Conservation (phyloP, 1,140 invertebrate species). For the Drosophila ohnishii region DNA sequence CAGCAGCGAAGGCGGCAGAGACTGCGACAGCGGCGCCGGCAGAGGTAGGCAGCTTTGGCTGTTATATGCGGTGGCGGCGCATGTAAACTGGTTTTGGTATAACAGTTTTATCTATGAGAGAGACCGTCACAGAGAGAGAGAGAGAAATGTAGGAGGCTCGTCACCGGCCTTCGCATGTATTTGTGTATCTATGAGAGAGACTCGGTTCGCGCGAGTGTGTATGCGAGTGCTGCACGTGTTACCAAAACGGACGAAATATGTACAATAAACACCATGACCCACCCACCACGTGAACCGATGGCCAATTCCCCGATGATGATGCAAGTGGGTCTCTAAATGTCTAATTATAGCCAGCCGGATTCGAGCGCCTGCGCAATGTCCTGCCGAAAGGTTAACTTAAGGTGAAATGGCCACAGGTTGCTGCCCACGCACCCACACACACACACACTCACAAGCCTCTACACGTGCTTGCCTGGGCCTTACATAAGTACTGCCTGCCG, state of each 20-base stretch:
- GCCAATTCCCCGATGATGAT: slow-evolving; percentile 34
- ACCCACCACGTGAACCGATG: slow-evolving; percentile 28
- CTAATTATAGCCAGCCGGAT: slow-evolving; percentile 28
- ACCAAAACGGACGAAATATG: slow-evolving; percentile 14
- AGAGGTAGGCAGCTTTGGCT: slow-evolving; percentile 28
- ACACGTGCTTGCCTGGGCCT: neutral
- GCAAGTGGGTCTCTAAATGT: slow-evolving; percentile 30
- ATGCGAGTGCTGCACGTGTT: slow-evolving; percentile 29
- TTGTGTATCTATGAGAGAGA: slow-evolving; percentile 7
- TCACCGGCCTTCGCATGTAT: slow-evolving; percentile 43
- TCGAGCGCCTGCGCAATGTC: slow-evolving; percentile 25
- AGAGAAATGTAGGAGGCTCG: slow-evolving; percentile 56
- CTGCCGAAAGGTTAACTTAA: slow-evolving; percentile 41
- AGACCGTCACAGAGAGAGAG: neutral
- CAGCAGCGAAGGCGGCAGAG: slow-evolving; percentile 30
- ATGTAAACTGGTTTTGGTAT: slow-evolving; percentile 66
- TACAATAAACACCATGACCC: slow-evolving; percentile 27
- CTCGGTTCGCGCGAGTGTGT: neutral
- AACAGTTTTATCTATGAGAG: slow-evolving; percentile 29
- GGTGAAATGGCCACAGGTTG: slow-evolving; percentile 47
- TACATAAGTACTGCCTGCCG: neutral
- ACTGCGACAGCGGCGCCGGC: slow-evolving; percentile 22
- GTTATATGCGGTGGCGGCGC: slow-evolving; percentile 53
- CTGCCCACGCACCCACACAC: slow-evolving; percentile 19
- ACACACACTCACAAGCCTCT: neutral